A percentile compares a stretch with the other conserved stretches of the same genome.
Evolutionary conservation across 2,888 invertebrate species (phyloP).

Genomic region (Campoplex capitator): DNA sequence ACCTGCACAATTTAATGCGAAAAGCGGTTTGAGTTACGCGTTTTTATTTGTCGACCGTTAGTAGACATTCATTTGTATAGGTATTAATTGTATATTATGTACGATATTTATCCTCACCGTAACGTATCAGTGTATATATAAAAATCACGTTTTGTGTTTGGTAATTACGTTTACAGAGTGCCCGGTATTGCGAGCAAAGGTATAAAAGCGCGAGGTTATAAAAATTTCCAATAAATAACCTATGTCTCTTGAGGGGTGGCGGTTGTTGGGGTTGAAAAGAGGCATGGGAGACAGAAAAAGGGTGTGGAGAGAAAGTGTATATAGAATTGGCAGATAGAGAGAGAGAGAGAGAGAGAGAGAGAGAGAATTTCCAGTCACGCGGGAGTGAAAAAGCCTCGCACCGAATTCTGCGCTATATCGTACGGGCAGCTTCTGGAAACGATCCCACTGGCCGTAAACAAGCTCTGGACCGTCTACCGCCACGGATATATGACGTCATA

Average conservation of each 20-base stretch:
- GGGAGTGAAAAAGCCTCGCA: constrained; percentile 57
- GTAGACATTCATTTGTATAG: not conserved
- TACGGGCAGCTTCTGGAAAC: constrained; percentile 80
- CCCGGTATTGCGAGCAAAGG: constrained; percentile 48
- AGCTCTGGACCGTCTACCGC: constrained; percentile 78
- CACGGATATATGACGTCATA: constrained; percentile 78
- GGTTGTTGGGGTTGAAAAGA: constrained; percentile 46
- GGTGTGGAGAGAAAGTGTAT: constrained; percentile 36
- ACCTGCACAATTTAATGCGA: not conserved
- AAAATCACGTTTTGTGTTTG: constrained; percentile 52
- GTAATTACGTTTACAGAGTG: constrained; percentile 66
- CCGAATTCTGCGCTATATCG: constrained; percentile 72
- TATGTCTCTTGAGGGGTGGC: constrained; percentile 61
- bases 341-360: constrained; percentile 34
- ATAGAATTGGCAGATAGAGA: not conserved
- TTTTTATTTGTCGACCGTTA: constrained; percentile 11
- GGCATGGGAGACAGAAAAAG: constrained; percentile 51
- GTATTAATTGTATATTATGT: not conserved
- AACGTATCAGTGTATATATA: constrained; percentile 33
- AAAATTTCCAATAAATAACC: constrained; percentile 72
- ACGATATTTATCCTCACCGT: constrained; percentile 18
- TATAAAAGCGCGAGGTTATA: constrained; percentile 68
- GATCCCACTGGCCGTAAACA: constrained; percentile 82
- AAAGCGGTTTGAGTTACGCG: not conserved
- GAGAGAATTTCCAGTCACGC: constrained; percentile 70